phyloP scores from a whole-genome alignment of 2,797 vertebrate genomes.

The Phalanger gymnotis region DNA sequence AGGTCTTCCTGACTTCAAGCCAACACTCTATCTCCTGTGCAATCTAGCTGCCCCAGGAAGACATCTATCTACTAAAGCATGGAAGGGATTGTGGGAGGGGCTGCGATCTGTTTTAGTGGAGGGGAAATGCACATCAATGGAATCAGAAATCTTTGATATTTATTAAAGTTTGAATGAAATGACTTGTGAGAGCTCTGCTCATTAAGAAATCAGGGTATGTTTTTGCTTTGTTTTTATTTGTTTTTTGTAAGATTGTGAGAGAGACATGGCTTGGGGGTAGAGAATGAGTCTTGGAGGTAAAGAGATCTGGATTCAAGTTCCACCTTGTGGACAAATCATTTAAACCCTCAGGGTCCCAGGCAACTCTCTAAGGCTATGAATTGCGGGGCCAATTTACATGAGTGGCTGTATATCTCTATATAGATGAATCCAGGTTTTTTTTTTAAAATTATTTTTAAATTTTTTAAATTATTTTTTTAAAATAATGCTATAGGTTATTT shows the following conservation, averaged over 20 bases:
- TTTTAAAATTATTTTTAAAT: too few species aligned
- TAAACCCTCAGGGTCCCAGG: background rate
- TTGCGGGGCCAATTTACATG: background rate
- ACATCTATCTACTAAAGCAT: background rate
- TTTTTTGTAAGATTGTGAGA: background rate
- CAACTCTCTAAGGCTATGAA: background rate
- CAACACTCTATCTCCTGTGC: background rate
- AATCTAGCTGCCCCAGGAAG: background rate
- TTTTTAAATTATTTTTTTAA: too few species aligned
- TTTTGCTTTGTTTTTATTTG: background rate
- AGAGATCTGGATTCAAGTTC: background rate
- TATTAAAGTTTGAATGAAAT: background rate
- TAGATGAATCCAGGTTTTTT: background rate
- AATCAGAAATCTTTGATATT: background rate
- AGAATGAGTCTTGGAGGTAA: background rate
- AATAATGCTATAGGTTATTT: background rate
- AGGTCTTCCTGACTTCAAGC: background rate
- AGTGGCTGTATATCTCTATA: background rate
- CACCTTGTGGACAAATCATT: background rate
- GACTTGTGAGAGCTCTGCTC: background rate
- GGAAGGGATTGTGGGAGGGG: background rate
- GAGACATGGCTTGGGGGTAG: background rate
- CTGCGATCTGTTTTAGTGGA: background rate
- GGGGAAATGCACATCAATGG: background rate
- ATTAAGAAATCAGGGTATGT: conserved; percentile 19